These are phyloP conservation scores for Habroteleia sp. DNA, from an alignment of 2,888 invertebrate genomes.

Conservation along the genomic window DNA sequence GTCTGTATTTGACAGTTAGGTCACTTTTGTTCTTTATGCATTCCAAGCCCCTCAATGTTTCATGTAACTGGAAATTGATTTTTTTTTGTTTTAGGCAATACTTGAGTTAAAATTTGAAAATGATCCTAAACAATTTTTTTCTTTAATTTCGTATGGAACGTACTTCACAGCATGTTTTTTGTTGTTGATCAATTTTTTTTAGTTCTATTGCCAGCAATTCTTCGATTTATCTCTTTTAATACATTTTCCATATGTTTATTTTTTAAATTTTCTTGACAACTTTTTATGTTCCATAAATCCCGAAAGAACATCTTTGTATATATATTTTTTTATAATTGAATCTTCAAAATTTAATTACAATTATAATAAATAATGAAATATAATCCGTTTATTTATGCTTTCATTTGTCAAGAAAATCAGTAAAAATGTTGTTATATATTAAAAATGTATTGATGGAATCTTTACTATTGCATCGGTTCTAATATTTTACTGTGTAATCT, in stretches of 20 bases:
- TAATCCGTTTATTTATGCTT: too few relatives aligned
- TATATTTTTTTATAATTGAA: too few relatives aligned
- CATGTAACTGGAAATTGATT: neutral
- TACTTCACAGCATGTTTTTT: slow-evolving; percentile 41
- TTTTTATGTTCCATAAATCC: slow-evolving; percentile 1
- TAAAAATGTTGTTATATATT: too few relatives aligned
- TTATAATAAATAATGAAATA: neutral
- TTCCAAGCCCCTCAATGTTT: slow-evolving; percentile 13
- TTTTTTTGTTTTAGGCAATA: slow-evolving; percentile 38
- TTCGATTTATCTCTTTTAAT: too few relatives aligned
- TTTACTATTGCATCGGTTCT: too few relatives aligned
- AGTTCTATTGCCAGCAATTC: too few relatives aligned
- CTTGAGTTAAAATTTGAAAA: slow-evolving; percentile 57
- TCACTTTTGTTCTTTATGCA: neutral
- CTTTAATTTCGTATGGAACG: slow-evolving; percentile 4
- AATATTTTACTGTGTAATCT: too few relatives aligned
- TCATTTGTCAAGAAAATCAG: too few relatives aligned
- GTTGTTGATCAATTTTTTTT: neutral
- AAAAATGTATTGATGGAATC: too few relatives aligned
- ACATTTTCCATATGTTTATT: too few relatives aligned
- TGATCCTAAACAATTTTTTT: slow-evolving; percentile 55
- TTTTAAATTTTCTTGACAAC: too few relatives aligned
- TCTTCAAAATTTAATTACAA: neutral
- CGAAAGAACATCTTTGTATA: neutral
- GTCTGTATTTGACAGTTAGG: too few relatives aligned